A percentile compares a stretch with the other conserved stretches of the same genome.
These are phyloP conservation scores for Holothuria scabra DNA, from an alignment of 53 echinoderm and acorn worm genomes.

Conservation along the genomic window DNA sequence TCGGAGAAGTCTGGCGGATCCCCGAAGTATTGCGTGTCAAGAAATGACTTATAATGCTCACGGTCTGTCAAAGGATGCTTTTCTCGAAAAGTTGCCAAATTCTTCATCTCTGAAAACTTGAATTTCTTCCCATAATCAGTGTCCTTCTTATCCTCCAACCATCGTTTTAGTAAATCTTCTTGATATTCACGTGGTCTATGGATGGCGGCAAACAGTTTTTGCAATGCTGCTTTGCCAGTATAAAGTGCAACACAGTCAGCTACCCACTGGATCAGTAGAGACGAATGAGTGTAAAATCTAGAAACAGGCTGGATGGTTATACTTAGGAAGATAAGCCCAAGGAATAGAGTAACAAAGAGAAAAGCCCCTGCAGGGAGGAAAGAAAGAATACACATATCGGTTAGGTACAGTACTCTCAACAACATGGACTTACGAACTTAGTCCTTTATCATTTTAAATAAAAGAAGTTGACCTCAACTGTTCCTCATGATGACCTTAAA, in stretches of 20 bases:
- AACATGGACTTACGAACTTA: too few species aligned
- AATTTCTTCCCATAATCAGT: conserved; percentile 62
- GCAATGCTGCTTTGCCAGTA: conserved; percentile 1
- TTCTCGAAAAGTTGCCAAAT: conserved; percentile 52
- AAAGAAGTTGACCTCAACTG: too few species aligned
- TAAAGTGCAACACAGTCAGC: not conserved
- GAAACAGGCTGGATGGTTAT: conserved; percentile 25
- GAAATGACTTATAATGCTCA: conserved; percentile 67
- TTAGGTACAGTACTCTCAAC: too few species aligned
- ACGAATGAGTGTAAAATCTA: not conserved
- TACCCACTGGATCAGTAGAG: conserved; percentile 11
- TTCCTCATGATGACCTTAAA: too few species aligned
- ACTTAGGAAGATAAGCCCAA: conserved; percentile 5
- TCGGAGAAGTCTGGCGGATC: conserved; percentile 4
- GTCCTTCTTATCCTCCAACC: conserved; percentile 42
- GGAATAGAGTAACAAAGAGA: conserved; percentile 5
- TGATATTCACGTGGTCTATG: conserved; percentile 54
- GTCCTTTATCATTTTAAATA: too few species aligned
- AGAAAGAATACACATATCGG: too few species aligned
- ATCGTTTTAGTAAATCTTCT: conserved; percentile 50
- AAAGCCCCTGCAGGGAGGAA: not conserved
- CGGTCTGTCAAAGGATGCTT: conserved; percentile 72
- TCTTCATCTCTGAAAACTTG: conserved; percentile 57
- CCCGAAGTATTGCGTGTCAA: conserved; percentile 63
- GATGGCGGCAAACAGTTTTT: not conserved